Evolutionary conservation across 2,113 vertebrate genomes (phyloP), one percentile per base, ranked within the genome.

Genomic region (Sylvilagus bachmani): DNA sequence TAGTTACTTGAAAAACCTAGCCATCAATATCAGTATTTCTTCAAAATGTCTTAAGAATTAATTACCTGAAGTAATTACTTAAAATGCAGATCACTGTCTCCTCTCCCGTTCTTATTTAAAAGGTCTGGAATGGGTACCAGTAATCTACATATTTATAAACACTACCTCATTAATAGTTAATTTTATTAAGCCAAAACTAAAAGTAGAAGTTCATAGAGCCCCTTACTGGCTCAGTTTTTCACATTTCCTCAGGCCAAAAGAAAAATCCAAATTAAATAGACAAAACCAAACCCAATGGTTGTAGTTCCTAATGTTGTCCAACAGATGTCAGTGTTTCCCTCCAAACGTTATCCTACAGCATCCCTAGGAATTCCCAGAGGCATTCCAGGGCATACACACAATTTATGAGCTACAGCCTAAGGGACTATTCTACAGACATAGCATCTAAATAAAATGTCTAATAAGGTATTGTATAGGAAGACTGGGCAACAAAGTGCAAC

Each of bases 271-370:
- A 86, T 27, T 77, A 91, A 88, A 4, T 80, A 85, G 38, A 33
- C 27, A 74, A 27, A 58, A 10, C 3, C 36, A 51, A 83, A 66
- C 16, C 49, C 62, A 86, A 83, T 12, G 83, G 38, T 29, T 97
- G 91, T 84, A 95, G 55, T 92, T 93, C n/a, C 87, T 64, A 89
- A 92, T 1, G 69, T 2, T 3, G 29, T 71, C 77, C 93, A 96
- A 95, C 33, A 96, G 96, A 95, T 96, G 96, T 92, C 92, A 82
- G 36, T 92, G 38, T 70, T 88, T 62, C 78, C 92, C 95, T 95
- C 49, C 88, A 87, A 93, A 96, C 71, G 44, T 83, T 80, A 86
- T 22, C 27, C 17, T 25, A 71, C 25, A 87, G 81, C 73, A 78
- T 19, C 21, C 73, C 38, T n/a, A 33, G 31, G 86, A 64, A n/a